Percentiles rank a stretch among this genome's conserved stretches.
Conservation (phyloP, 1,140 invertebrate species). For the Zaprionus davidi region DNA sequence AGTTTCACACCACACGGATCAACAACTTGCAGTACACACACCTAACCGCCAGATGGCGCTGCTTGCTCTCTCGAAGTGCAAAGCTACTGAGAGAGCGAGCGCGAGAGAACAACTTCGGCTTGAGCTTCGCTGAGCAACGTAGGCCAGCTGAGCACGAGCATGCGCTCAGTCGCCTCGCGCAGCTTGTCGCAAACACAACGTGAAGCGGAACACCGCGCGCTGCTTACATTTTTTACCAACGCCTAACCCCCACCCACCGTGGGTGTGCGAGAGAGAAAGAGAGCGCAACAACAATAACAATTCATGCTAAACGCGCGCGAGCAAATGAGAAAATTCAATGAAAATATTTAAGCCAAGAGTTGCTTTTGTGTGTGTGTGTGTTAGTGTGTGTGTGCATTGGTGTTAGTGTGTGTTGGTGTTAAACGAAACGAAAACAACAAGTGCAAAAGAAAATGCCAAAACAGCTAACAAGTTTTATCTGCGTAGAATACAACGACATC, state of each 20-base stretch:
- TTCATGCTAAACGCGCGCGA: slow-evolving; percentile 63
- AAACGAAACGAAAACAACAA: slow-evolving; percentile 50
- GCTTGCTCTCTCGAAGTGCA: neutral
- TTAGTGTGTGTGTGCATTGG: slow-evolving; percentile 28
- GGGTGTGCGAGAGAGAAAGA: slow-evolving; percentile 34
- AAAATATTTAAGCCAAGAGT: slow-evolving; percentile 55
- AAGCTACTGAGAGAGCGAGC: neutral
- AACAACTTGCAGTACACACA: neutral
- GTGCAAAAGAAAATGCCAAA: slow-evolving; percentile 72
- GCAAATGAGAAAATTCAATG: slow-evolving; percentile 58
- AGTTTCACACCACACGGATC: slow-evolving; percentile 24
- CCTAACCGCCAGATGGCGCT: slow-evolving; percentile 25
- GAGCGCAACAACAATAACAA: slow-evolving; percentile 44
- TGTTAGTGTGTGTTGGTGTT: slow-evolving; percentile 45
- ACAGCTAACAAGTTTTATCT: slow-evolving; percentile 72
- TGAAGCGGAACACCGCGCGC: slow-evolving; percentile 51
- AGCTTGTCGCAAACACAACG: slow-evolving; percentile 63
- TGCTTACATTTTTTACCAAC: slow-evolving; percentile 28
- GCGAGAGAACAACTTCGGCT: neutral
- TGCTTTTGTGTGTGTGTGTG: slow-evolving; percentile 11
- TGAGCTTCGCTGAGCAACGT: slow-evolving; percentile 22
- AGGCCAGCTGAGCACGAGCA: slow-evolving; percentile 22
- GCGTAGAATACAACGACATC: slow-evolving; percentile 63
- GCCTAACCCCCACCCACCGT: slow-evolving; percentile 43
- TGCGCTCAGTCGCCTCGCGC: slow-evolving; percentile 65